Evolutionary conservation across 37 sponge, comb jelly and placozoan species (phyloP).

Genomic region (Chondrosia reniformis): DNA sequence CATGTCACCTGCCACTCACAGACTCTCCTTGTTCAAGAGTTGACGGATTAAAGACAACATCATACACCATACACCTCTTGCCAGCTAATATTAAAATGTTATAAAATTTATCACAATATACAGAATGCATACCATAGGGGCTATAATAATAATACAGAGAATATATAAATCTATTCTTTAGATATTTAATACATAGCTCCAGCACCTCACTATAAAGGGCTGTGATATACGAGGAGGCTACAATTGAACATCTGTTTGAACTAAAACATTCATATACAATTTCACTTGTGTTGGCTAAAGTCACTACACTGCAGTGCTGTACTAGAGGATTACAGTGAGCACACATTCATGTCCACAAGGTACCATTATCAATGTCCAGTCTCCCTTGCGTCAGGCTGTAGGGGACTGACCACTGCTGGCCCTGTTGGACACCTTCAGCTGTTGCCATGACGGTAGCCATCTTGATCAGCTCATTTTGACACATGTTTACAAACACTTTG

Average conservation of each 20-base stretch:
- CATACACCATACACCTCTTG: conserved; percentile 65
- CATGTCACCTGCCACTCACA: conserved; percentile 32
- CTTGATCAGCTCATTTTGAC: conserved; percentile 32
- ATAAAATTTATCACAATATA: too few species aligned
- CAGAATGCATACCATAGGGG: too few species aligned
- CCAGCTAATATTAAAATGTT: too few species aligned
- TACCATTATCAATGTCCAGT: conserved; percentile 78
- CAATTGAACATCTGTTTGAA: neutral
- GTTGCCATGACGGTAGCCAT: conserved; percentile 38
- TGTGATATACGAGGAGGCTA: neutral
- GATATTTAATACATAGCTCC: too few species aligned
- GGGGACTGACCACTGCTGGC: conserved; percentile 81
- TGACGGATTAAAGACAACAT: conserved; percentile 68
- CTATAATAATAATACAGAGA: too few species aligned
- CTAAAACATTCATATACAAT: neutral
- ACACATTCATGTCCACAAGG: neutral
- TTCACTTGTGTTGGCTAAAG: neutral
- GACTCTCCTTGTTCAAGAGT: conserved; percentile 37
- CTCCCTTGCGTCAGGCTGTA: conserved; percentile 59
- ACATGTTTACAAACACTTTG: conserved; percentile 85
- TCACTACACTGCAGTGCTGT: neutral
- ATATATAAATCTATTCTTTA: too few species aligned
- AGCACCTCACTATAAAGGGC: too few species aligned
- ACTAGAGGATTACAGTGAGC: neutral
- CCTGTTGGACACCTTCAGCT: conserved; percentile 21